Evolutionary conservation across 2,888 invertebrate species (phyloP).

Genomic region (Agrilus biguttatus): DNA sequence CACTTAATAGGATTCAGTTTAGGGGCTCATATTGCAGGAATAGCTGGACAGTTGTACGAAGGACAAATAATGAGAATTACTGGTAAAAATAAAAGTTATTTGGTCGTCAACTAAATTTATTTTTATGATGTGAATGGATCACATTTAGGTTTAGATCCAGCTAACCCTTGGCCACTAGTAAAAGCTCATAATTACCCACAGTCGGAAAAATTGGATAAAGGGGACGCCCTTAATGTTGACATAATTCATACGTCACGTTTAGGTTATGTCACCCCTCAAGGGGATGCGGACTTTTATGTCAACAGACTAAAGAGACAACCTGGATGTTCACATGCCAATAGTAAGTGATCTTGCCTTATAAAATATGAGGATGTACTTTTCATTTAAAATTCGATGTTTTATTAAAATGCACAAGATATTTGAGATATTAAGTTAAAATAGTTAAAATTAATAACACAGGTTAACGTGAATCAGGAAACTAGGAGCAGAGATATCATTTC

Average conservation of each 20-base stretch:
- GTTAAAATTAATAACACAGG: too few relatives aligned
- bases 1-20: conserved; percentile 8
- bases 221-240: conserved; percentile 7
- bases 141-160: conserved; percentile 8
- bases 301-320: conserved; percentile 8
- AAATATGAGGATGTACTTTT: too few relatives aligned
- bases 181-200: not conserved
- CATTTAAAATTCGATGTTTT: too few relatives aligned
- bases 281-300: conserved; percentile 8
- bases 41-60: conserved; percentile 5
- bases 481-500: too few relatives aligned
- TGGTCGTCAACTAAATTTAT: not conserved
- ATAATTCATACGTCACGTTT: conserved; percentile 7
- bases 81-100: not conserved
- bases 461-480: too few relatives aligned
- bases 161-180: conserved; percentile 5
- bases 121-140: not conserved
- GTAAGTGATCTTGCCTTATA: conserved; percentile 1
- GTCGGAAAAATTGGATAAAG: conserved; percentile 2
- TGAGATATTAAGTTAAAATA: too few relatives aligned
- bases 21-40: conserved; percentile 7
- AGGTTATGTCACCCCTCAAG: not conserved
- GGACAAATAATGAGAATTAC: conserved; percentile 7
- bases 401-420: too few relatives aligned
- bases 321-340: conserved; percentile 3